These are phyloP conservation scores for Caenorhabditis sp. DNA, from an alignment of 2,888 invertebrate genomes.

Conservation along the genomic window DNA sequence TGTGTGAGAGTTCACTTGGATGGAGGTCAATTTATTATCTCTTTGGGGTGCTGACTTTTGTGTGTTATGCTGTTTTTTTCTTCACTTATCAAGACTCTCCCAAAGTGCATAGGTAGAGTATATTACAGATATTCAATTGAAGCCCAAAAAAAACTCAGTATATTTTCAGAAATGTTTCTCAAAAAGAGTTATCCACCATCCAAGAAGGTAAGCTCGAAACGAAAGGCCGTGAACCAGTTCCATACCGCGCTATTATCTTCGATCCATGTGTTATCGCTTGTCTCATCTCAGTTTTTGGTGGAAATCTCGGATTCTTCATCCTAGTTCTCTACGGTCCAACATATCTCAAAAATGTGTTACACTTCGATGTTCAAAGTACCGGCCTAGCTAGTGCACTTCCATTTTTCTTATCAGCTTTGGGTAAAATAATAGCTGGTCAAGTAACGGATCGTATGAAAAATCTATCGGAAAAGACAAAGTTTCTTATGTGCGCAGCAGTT, in stretches of 20 bases:
- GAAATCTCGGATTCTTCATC: constrained; percentile 51
- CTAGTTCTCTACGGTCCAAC: constrained; percentile 52
- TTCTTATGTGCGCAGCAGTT: constrained; percentile 45
- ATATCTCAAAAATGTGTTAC: constrained; percentile 45
- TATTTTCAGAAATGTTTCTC: constrained; percentile 4
- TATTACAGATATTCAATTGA: not conserved
- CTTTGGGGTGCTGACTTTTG: constrained; percentile 23
- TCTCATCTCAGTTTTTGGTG: constrained; percentile 34
- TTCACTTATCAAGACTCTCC: constrained; percentile 35
- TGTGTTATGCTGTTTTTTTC: constrained; percentile 19
- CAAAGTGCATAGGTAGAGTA: constrained; percentile 7
- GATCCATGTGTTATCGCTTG: constrained; percentile 10
- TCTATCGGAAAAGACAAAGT: constrained; percentile 30
- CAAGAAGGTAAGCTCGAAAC: not conserved
- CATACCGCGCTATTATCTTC: constrained; percentile 28
- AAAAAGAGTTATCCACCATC: constrained; percentile 5
- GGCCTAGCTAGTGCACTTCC: constrained; percentile 46
- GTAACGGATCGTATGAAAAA: constrained; percentile 39
- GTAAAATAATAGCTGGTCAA: constrained; percentile 40
- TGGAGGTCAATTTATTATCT: constrained; percentile 43
- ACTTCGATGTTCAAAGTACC: constrained; percentile 41
- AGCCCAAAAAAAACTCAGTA: not conserved
- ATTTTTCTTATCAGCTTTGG: constrained; percentile 38
- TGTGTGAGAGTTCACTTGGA: constrained; percentile 38
- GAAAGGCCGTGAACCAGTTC: constrained; percentile 12